Percentiles rank a stretch among this genome's conserved stretches.
Conservation (phyloP, 2,113 vertebrate genomes). For the Eidolon helvum region DNA sequence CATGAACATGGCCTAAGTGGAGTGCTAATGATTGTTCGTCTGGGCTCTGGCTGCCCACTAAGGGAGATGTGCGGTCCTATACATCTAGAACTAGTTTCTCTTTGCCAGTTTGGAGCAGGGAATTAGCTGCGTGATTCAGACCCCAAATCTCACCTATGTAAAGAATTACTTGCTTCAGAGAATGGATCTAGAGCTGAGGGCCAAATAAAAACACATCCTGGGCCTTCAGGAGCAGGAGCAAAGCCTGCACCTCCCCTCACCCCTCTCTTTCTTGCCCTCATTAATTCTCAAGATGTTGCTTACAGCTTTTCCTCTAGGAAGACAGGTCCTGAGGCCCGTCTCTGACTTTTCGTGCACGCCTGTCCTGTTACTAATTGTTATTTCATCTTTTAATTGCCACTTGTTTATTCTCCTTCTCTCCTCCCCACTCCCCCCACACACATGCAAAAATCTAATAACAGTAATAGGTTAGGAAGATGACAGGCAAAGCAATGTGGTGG, state of each 20-base stretch:
- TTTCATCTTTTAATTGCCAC: background rate
- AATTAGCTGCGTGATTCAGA: background rate
- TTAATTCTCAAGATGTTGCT: background rate
- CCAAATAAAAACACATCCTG: background rate
- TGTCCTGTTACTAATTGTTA: background rate
- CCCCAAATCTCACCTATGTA: background rate
- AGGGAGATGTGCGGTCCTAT: background rate
- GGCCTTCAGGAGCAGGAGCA: background rate
- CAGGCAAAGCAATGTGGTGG: background rate
- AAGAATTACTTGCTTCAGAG: background rate
- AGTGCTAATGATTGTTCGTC: no score
- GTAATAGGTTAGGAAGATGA: background rate
- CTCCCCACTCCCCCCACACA: background rate
- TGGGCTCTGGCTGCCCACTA: background rate
- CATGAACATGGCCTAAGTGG: rapidly evolving
- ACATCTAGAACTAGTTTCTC: background rate
- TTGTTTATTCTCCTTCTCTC: background rate
- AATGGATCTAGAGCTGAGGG: background rate
- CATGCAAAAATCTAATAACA: background rate
- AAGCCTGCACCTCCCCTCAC: background rate
- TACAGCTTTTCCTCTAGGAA: background rate
- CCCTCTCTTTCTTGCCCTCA: background rate
- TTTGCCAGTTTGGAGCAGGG: background rate
- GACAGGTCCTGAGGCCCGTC: background rate
- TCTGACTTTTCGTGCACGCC: background rate